Conservation (phyloP, 1,140 invertebrate species). For the Acromyrmex charruanus region DNA sequence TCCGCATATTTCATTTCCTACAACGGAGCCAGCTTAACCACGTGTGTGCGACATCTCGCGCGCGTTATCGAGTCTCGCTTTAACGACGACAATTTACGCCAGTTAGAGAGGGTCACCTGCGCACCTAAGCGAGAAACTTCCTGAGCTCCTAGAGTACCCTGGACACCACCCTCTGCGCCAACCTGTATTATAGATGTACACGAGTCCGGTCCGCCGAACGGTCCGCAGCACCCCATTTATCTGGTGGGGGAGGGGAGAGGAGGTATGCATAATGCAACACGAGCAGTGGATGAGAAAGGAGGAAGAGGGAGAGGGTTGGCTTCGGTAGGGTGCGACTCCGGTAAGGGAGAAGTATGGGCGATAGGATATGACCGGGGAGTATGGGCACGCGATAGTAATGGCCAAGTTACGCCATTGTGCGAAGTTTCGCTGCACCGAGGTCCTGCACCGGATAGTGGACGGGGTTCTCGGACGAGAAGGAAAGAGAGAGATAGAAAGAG, state of each 20-base stretch:
- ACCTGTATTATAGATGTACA: constrained; percentile 64
- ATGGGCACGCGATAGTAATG: constrained; percentile 77
- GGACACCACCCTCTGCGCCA: constrained; percentile 22
- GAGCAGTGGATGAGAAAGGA: constrained; percentile 33
- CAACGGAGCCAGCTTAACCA: constrained; percentile 5
- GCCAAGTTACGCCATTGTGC: constrained; percentile 83
- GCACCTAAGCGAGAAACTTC: constrained; percentile 69
- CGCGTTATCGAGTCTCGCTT: constrained; percentile 54
- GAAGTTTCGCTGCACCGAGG: constrained; percentile 79
- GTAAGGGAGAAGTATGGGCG: constrained; percentile 58
- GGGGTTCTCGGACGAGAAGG: constrained; percentile 1
- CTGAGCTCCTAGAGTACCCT: constrained; percentile 33
- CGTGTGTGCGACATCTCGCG: background rate
- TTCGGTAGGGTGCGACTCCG: constrained; percentile 26
- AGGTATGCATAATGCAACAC: constrained; percentile 61
- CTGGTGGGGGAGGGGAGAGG: constrained; percentile 6
- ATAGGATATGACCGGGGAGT: constrained; percentile 60
- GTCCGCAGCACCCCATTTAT: constrained; percentile 63
- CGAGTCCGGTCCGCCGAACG: constrained; percentile 58
- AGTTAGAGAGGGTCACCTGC: constrained; percentile 68
- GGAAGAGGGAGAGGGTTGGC: background rate
- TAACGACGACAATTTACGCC: constrained; percentile 71
- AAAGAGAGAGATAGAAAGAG: background rate
- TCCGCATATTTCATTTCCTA: background rate
- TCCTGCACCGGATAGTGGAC: constrained; percentile 52